Base-by-base conservation (phyloP, 1,140 invertebrate genomes). In the Brachystomella parvula region DNA sequence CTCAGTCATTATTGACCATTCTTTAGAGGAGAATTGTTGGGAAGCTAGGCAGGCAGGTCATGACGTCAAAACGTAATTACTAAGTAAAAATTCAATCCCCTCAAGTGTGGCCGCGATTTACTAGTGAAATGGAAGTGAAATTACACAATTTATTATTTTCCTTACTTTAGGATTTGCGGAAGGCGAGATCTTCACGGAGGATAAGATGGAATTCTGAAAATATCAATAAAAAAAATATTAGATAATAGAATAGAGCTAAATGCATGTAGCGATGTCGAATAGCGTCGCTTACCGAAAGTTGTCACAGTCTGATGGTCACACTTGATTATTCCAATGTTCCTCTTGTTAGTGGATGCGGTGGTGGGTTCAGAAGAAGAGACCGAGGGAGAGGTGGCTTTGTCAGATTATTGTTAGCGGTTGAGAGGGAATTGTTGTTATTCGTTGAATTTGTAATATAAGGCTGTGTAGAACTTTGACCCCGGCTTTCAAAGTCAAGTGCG, bases 151-250 rank as follows among this genome's bases (percentile, higher is more conserved):
- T n/a, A n/a, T n/a, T n/a, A n/a, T 15, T 53, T 12, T 6, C 85
- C 87, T 86, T 78, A 90, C 88, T 89, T 90, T 79, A 90, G 82
- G 78, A 91, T 90, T 77, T 89, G 87, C 75, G 88, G 89, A 77
- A 91, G 81, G 71, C 89, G 79, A 84, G 82, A 74, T 88, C 87
- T 76, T 91, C 89, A 77, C 88, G 89, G 31, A 94, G 81, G 21
- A 89, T 91, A 44, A 72, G 58, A 64, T 72, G 65, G 47, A 72
- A 61, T 69, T 72, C 67, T 53, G 49, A 53, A 53, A 53, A 17
- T 53, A 53, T 15, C 12, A 53, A 15, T 17, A 53, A 53, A 53
- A 26, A 6, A 24, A n/a, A n/a, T n/a, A n/a, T n/a, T n/a, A n/a
- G n/a, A n/a, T n/a, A n/a, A n/a, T n/a, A n/a, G n/a, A n/a, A n/a